Percentiles rank a stretch among this genome's conserved stretches.
Conservation (phyloP, 2,888 invertebrate species). For the Machimus rusticus region DNA sequence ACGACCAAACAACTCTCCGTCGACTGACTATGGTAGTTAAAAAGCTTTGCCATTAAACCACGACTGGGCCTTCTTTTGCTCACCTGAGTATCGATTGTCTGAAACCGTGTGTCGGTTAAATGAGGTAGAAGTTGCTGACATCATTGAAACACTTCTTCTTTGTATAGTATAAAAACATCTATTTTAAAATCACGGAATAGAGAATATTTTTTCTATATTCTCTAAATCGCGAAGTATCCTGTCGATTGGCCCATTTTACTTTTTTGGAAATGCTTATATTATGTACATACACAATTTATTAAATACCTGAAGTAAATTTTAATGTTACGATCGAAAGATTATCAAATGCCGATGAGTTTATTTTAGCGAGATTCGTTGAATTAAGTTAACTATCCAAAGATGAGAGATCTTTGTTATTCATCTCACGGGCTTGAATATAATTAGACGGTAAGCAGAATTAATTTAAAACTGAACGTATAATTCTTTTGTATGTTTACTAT, state of each 20-base stretch:
- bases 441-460: background rate
- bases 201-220: too few species aligned
- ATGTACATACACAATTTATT: background rate
- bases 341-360: background rate
- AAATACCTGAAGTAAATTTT: background rate
- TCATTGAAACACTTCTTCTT: too few species aligned
- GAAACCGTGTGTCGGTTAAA: background rate
- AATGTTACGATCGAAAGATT: background rate
- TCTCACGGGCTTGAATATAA: background rate
- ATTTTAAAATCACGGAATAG: too few species aligned
- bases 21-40: constrained; percentile 51
- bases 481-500: background rate
- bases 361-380: background rate
- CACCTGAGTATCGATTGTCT: background rate
- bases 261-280: background rate
- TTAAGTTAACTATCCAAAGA: too few species aligned
- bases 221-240: too few species aligned
- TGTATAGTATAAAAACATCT: too few species aligned
- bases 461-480: background rate
- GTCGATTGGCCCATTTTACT: background rate
- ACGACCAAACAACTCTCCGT: constrained; percentile 56
- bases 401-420: background rate
- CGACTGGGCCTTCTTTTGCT: background rate
- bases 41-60: constrained; percentile 40
- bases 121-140: background rate